Percentiles rank a stretch among this genome's conserved stretches.
phyloP scores from a whole-genome alignment of 2,888 invertebrate species.

The Tachina lurida region DNA sequence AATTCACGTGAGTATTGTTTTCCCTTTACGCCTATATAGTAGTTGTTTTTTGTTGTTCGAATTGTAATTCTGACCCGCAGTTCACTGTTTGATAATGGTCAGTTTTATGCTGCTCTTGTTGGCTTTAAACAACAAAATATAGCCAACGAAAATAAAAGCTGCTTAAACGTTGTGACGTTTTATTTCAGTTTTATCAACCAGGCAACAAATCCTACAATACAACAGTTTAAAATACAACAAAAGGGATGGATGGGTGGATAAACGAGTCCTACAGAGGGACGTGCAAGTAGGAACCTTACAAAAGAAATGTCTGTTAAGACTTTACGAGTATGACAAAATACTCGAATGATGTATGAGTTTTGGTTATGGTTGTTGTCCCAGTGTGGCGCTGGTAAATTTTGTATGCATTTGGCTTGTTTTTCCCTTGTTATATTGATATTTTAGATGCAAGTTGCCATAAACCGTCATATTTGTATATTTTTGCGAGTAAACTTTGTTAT shows the following conservation, averaged over 20 bases:
- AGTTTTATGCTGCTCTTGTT: conserved; percentile 38
- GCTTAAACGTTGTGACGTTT: conserved; percentile 52
- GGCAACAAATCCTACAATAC: not conserved
- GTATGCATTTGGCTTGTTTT: not conserved
- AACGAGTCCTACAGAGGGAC: not conserved
- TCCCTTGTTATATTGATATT: not conserved
- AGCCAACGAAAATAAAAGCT: not conserved
- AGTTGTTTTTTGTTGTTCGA: not conserved
- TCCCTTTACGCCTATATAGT: not conserved
- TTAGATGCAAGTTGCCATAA: not conserved
- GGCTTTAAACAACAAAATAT: conserved; percentile 19
- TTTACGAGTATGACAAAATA: conserved; percentile 55
- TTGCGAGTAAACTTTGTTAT: not conserved
- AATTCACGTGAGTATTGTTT: conserved; percentile 19
- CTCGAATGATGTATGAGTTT: conserved; percentile 59
- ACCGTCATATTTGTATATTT: not conserved
- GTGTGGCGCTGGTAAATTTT: conserved; percentile 18
- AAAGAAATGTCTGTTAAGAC: conserved; percentile 35
- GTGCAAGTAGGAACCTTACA: not conserved
- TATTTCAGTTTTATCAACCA: conserved; percentile 42
- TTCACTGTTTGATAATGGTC: conserved; percentile 61
- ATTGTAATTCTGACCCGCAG: conserved; percentile 44
- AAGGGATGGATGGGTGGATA: not conserved
- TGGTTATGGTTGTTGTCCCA: not conserved
- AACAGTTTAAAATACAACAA: not conserved